Base-by-base conservation (phyloP, 2,888 invertebrate genomes). In the Iselma pallidipennis region DNA sequence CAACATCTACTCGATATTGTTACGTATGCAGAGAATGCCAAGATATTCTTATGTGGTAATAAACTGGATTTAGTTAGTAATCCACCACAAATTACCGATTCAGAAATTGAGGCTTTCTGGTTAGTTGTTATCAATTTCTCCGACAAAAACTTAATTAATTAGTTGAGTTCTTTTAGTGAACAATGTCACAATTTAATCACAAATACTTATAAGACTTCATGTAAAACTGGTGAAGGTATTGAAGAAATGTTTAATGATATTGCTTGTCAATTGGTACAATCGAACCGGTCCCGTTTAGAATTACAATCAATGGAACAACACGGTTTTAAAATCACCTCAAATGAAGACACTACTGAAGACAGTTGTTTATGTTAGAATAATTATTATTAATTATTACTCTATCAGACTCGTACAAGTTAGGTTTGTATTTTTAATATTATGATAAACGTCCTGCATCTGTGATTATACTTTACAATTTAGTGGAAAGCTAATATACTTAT, bases 1-100 rank as follows among this genome's bases (percentile, higher is more conserved):
- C 96, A 97, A 78, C 96, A 97, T 81, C 84, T 96, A 55, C 85
- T 97, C 55, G 96, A 97, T 78, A 94, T 96, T 76, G 95, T 96
- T 2, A 94, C 95, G 42, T 94, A 94, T 81, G 95, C 95, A 9
- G 96, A 96, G 80, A 96, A 94, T 82, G 96, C 96, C 4, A 95
- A 95, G 83, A 96, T 97, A 80, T 96, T 94, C 82, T 85, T 96
- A 14, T 96, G 96, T 82, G 96, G 96, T 52, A 96, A 96, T 79
- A 96, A 96, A 82, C 88, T 88, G 53, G 96, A 96, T 81, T 82
- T 94, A 55, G 70, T 77, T 14, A 65, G 60, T 49, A 91, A 91
- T 74, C 86, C 87, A 55, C 90, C 91, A 1, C 91, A 93, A 82
- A 91, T 96, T 7, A 91, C 90, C 14, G 94, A 95, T 78, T 86